Evolutionary conservation across 2,797 vertebrate genomes (phyloP).

Genomic region (Rachycentron canadum): DNA sequence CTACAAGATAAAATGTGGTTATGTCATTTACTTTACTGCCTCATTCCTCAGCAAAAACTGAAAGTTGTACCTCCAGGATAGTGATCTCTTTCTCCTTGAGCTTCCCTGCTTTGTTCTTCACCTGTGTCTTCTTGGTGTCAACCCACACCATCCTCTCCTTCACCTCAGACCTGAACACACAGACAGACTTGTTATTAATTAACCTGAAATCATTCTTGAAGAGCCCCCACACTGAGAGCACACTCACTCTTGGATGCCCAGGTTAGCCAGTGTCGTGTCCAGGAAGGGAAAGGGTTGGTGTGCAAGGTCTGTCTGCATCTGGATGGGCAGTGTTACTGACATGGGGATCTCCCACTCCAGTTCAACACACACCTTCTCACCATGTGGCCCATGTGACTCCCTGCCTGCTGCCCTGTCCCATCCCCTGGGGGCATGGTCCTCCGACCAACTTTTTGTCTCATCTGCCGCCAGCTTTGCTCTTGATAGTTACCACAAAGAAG

Average conservation of each 20-base stretch:
- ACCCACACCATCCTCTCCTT: conserved; percentile 87
- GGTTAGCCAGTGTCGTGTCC: conserved; percentile 83
- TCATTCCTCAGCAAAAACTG: too few relatives aligned
- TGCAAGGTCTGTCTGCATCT: conserved; percentile 65
- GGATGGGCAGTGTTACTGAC: conserved; percentile 80
- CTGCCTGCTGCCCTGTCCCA: background rate
- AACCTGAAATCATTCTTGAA: background rate
- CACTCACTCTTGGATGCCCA: conserved; percentile 87
- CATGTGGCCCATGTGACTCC: background rate
- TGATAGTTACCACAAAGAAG: conserved; percentile 9
- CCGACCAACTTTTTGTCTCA: conserved; percentile 49
- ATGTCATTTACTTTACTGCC: background rate
- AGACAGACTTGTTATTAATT: background rate
- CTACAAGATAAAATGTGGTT: conserved; percentile 33
- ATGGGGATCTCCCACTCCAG: conserved; percentile 82
- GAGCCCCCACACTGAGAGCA: too few relatives aligned
- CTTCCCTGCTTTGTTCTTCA: conserved; percentile 84
- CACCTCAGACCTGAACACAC: conserved; percentile 81
- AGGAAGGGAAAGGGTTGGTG: conserved; percentile 84
- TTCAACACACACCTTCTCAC: conserved; percentile 59
- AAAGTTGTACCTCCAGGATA: conserved; percentile 75
- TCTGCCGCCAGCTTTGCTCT: conserved; percentile 77
- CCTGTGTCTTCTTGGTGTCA: conserved; percentile 83
- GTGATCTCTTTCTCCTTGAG: conserved; percentile 86
- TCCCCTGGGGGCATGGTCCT: conserved; percentile 34